phyloP scores from a whole-genome alignment of 1,140 invertebrate species.

The Frieseomelitta varia region DNA sequence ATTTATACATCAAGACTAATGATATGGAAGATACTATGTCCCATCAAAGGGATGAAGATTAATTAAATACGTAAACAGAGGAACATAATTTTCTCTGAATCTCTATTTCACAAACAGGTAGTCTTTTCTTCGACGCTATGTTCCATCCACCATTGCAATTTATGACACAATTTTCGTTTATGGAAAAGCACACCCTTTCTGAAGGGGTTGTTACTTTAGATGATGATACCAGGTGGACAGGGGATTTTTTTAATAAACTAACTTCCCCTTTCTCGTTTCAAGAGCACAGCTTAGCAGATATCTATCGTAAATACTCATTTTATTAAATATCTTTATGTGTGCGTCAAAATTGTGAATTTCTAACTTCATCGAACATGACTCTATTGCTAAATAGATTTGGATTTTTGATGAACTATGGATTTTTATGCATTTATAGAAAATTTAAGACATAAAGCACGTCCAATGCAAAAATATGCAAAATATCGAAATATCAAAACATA shows the following conservation, averaged over 20 bases:
- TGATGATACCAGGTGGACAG: background rate
- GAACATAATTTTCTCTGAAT: background rate
- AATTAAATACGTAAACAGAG: background rate
- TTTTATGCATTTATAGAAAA: too few relatives aligned
- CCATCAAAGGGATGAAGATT: background rate
- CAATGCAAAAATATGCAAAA: too few relatives aligned
- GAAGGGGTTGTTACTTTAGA: conserved; percentile 2
- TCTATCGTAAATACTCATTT: background rate
- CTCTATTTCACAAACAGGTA: background rate
- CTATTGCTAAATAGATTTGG: too few relatives aligned
- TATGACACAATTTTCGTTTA: conserved; percentile 17
- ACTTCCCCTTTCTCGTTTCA: conserved; percentile 13
- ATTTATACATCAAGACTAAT: background rate
- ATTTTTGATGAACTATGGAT: too few relatives aligned
- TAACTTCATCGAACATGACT: background rate
- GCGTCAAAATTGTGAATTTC: too few relatives aligned
- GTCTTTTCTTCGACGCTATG: too few relatives aligned
- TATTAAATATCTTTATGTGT: background rate
- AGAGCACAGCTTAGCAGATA: background rate
- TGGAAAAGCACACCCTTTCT: conserved; percentile 2
- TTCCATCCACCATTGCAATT: background rate
- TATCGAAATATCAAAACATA: too few relatives aligned
- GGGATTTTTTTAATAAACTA: conserved; percentile 27
- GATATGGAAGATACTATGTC: background rate
- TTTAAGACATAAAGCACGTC: too few relatives aligned